Base-by-base conservation (phyloP, 2,888 invertebrate species). In the Lasius fuliginosus region DNA sequence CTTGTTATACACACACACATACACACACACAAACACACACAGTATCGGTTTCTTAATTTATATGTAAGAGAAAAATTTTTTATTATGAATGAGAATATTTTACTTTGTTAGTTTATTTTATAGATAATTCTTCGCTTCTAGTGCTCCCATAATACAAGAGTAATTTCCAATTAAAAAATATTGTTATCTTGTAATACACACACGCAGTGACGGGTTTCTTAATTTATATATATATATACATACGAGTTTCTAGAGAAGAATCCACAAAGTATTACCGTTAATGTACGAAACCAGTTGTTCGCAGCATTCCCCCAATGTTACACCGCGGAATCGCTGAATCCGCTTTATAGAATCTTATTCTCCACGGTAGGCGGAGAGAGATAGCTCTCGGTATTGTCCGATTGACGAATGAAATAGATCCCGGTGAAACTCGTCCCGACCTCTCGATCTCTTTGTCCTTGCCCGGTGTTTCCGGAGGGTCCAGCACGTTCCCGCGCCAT, bases 401-500 rank as follows among this genome's bases (percentile, higher is more conserved):
- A 62, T 71, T 83, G 87, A 89, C 90, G 90, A 90, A 90, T 84
- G 85, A 84, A 85, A 86, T 60, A 64, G 84, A 86, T 83, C 84
- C 84, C 27, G 69, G 74, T 36, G 23, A 81, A 84, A 79, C 77
- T 67, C 74, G 84, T 81, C 8, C 75, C 56, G 23, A 23, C 23
- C 23, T 23, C 23, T 0, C 65, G 69, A 30, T 77, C 83, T 85
- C 85, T 86, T 85, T 86, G 88, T 90, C 85, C 85, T 69, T 62
- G 82, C 65, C 79, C 74, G 76, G 68, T 86, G 84, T 87, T 88
- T 88, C 86, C 84, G 86, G 88, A 87, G 89, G 88, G 86, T 89
- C 85, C 85, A 82, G 77, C 83, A 85, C 76, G 85, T 86, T 88
- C 87, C 86, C 87, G 88, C 89, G 89, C 91, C 92, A 92, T 92